Conservation (phyloP, 2,797 vertebrate species). For the Pterois miles region DNA sequence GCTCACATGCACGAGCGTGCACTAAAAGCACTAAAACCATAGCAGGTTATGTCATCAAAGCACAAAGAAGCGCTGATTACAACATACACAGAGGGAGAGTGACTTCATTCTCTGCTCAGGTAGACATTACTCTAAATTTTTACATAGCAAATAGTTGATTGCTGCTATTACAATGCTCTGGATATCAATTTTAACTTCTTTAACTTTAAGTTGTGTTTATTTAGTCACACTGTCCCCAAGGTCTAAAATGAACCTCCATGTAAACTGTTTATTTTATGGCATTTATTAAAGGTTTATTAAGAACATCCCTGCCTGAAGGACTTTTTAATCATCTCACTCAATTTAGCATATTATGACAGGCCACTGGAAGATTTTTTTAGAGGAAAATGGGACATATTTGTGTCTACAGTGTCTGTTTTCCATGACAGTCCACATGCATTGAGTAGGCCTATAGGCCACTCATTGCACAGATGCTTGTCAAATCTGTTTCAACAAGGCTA, state of each 20-base stretch:
- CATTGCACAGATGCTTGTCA: constrained; percentile 26
- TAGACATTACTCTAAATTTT: background rate
- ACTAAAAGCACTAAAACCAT: background rate
- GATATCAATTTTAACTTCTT: background rate
- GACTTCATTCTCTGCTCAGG: background rate
- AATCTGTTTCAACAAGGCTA: constrained; percentile 9
- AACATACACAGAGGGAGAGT: background rate
- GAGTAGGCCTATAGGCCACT: constrained; percentile 4
- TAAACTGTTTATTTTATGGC: background rate
- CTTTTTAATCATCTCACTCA: background rate
- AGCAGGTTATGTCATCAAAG: background rate
- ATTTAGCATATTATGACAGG: constrained; percentile 13
- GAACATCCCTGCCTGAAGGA: background rate
- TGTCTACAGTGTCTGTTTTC: constrained; percentile 21
- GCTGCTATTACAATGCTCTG: background rate
- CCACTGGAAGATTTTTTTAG: constrained; percentile 1
- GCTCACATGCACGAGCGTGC: no score
- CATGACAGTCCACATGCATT: constrained; percentile 9
- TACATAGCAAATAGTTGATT: background rate
- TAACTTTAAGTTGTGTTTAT: background rate
- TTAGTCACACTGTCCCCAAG: background rate
- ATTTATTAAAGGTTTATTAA: background rate
- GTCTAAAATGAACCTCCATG: background rate
- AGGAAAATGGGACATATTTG: constrained; percentile 11
- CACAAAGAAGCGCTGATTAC: background rate